These are phyloP conservation scores for Odontomyia ornata DNA, from an alignment of 2,888 invertebrate species.

Conservation along the genomic window DNA sequence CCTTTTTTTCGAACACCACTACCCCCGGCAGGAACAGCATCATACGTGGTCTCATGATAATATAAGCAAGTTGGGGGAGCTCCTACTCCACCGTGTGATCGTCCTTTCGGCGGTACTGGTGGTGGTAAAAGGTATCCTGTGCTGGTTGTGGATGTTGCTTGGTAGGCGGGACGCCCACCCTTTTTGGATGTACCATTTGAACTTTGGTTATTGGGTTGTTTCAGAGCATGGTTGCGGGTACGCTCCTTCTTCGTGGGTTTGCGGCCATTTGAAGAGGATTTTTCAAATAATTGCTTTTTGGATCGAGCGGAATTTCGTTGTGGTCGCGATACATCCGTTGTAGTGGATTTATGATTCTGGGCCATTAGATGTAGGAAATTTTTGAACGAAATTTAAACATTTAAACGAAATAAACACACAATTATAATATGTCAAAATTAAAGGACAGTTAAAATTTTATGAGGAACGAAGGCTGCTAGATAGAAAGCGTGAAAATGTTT, in stretches of 20 bases:
- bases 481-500: not conserved
- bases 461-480: not conserved
- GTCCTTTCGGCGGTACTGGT: not conserved
- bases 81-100: no score
- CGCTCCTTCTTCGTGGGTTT: conserved; percentile 10
- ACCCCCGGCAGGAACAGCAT: not conserved
- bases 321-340: not conserved
- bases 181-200: not conserved
- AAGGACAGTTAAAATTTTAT: not conserved
- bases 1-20: no score
- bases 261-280: not conserved
- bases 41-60: not conserved
- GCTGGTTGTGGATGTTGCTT: not conserved
- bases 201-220: not conserved
- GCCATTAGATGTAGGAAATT: conserved; percentile 3
- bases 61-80: not conserved
- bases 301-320: not conserved
- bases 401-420: conserved; percentile 14
- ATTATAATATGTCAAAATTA: not conserved
- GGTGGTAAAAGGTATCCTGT: not conserved
- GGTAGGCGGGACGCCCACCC: not conserved
- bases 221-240: not conserved
- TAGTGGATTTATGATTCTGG: conserved; percentile 1
- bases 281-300: not conserved
- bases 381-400: conserved; percentile 5